phyloP scores from a whole-genome alignment of 2,888 invertebrate species.

The Lycia hirtaria region DNA sequence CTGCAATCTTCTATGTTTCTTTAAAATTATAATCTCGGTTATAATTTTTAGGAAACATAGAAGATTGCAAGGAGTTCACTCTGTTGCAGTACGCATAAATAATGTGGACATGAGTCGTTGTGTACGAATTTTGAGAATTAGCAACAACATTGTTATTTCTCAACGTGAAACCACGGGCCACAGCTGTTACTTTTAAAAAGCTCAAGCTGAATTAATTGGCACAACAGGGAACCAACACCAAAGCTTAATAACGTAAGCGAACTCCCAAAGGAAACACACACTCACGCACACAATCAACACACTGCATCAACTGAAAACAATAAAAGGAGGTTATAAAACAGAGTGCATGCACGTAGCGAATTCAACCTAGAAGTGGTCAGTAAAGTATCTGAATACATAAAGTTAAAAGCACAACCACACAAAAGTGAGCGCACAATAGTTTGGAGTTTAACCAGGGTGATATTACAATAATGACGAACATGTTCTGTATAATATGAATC shows the following conservation, averaged over 20 bases:
- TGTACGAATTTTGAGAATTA: too few relatives aligned
- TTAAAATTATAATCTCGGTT: too few relatives aligned
- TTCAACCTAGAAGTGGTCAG: slow-evolving; percentile 8
- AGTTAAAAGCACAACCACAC: not conserved
- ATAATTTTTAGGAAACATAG: too few relatives aligned
- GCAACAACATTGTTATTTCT: too few relatives aligned
- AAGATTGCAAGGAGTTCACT: too few relatives aligned
- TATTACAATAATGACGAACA: not conserved
- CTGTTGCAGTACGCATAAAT: too few relatives aligned
- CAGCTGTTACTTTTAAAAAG: too few relatives aligned
- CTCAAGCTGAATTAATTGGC: not conserved
- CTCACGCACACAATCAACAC: not conserved
- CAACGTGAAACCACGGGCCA: too few relatives aligned
- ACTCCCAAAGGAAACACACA: not conserved
- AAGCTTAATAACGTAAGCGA: not conserved
- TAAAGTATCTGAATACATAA: slow-evolving; percentile 1
- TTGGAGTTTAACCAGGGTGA: not conserved
- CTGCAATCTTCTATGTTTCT: too few relatives aligned
- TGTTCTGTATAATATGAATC: too few relatives aligned
- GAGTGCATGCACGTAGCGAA: slow-evolving; percentile 49
- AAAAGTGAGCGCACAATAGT: not conserved
- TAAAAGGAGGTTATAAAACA: slow-evolving; percentile 53
- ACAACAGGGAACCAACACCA: not conserved
- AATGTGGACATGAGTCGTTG: too few relatives aligned
- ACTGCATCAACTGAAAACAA: slow-evolving; percentile 42